These are phyloP conservation scores for Trichopria drosophilae DNA, from an alignment of 2,888 invertebrate species.

Conservation along the genomic window DNA sequence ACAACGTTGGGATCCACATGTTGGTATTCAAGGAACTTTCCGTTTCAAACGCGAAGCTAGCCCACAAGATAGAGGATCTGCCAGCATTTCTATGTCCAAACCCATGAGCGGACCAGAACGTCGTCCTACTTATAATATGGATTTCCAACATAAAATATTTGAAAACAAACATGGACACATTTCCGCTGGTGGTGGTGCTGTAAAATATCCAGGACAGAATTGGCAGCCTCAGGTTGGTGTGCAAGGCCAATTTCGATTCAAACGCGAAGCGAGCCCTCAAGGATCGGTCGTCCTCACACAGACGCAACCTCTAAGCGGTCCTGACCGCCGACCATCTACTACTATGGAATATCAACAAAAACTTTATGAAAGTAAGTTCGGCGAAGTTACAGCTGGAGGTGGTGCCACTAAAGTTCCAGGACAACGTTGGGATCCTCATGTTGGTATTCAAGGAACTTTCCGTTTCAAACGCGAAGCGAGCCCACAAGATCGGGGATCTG, in stretches of 20 bases:
- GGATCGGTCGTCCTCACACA: no score
- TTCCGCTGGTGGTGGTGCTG: slow-evolving; percentile 24
- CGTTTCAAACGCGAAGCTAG: slow-evolving; percentile 20
- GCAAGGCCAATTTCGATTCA: slow-evolving; percentile 20
- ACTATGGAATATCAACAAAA: no score
- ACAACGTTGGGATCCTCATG: slow-evolving; percentile 24
- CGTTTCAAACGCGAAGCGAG: slow-evolving; percentile 31
- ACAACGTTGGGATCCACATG: slow-evolving; percentile 22
- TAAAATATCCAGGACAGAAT: slow-evolving; percentile 27
- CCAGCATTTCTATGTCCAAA: not conserved
- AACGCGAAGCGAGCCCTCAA: slow-evolving; percentile 14
- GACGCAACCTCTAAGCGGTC: no score
- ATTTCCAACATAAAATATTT: no score
- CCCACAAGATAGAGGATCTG: slow-evolving; percentile 13
- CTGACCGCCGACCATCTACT: no score
- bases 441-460: slow-evolving; percentile 22
- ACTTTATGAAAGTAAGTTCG: slow-evolving; percentile 15
- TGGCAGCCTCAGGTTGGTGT: slow-evolving; percentile 24
- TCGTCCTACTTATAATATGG: slow-evolving; percentile 6
- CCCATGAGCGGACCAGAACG: no score
- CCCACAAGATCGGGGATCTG: slow-evolving; percentile 30
- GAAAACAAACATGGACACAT: slow-evolving; percentile 23
- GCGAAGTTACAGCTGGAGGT: slow-evolving; percentile 25
- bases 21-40: slow-evolving; percentile 34
- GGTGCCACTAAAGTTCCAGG: slow-evolving; percentile 25